phyloP scores from a whole-genome alignment of 2,888 invertebrate species.

The Crematogaster levior region DNA sequence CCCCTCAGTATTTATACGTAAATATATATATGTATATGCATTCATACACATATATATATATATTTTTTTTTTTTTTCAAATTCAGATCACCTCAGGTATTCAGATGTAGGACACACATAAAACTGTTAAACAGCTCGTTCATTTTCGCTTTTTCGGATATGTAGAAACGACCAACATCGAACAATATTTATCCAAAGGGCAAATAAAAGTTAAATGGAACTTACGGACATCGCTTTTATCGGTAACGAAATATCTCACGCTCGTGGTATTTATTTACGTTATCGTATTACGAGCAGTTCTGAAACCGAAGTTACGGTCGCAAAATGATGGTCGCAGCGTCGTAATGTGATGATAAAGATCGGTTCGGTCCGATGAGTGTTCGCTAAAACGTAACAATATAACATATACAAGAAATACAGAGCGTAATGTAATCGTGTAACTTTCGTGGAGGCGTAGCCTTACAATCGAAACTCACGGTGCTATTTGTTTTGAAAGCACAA shows the following conservation, averaged over 20 bases:
- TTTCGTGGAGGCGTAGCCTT: neutral
- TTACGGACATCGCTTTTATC: neutral
- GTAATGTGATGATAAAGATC: neutral
- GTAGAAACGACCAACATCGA: neutral
- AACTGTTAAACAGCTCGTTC: neutral
- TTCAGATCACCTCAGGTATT: conserved; percentile 7
- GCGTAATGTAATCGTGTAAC: conserved; percentile 6
- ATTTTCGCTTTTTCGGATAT: neutral
- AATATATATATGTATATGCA: neutral
- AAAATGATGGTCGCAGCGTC: neutral
- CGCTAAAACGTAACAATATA: neutral
- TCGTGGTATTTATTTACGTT: conserved; percentile 39
- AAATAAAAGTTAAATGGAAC: conserved; percentile 28
- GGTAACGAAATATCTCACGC: conserved; percentile 2
- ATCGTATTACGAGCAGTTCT: neutral
- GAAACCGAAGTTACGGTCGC: conserved; percentile 8
- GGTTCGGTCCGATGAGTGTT: neutral
- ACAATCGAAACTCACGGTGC: neutral
- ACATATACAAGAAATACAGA: neutral
- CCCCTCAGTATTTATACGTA: conserved; percentile 27
- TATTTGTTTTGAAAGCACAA: neutral
- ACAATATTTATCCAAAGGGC: neutral
- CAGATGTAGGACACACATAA: neutral
- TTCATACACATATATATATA: neutral
- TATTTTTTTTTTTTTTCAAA: conserved; percentile 17